Evolutionary conservation across 1,140 invertebrate species (phyloP).

Genomic region (Idris sp.): DNA sequence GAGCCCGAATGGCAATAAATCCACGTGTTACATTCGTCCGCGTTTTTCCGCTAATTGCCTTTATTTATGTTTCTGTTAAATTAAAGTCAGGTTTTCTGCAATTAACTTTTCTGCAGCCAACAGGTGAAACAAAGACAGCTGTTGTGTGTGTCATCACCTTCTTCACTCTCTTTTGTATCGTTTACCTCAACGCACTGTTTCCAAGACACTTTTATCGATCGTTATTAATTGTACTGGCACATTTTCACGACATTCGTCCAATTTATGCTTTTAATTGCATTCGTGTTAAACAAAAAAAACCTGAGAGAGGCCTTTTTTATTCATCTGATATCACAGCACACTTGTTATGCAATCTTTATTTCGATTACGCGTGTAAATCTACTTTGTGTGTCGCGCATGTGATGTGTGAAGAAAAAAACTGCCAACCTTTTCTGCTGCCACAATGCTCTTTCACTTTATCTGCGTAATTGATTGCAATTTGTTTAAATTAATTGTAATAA

Average conservation of each 20-base stretch:
- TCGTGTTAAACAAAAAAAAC: slow-evolving; percentile 47
- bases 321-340: slow-evolving; percentile 25
- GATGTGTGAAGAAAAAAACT: slow-evolving; percentile 38
- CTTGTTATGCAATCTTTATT: slow-evolving; percentile 50
- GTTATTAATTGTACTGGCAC: slow-evolving; percentile 38
- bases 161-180: slow-evolving; percentile 43
- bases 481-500: slow-evolving; percentile 18
- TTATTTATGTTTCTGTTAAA: slow-evolving; percentile 2
- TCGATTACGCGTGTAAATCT: slow-evolving; percentile 28
- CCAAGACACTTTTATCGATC: slow-evolving; percentile 62
- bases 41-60: slow-evolving; percentile 13
- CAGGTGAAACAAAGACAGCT: slow-evolving; percentile 59
- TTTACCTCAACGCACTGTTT: slow-evolving; percentile 43
- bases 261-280: slow-evolving; percentile 50
- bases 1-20: slow-evolving; percentile 20
- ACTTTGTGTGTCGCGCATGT: slow-evolving; percentile 25
- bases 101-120: slow-evolving; percentile 25
- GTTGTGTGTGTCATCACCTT: slow-evolving; percentile 51
- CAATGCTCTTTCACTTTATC: slow-evolving; percentile 18
- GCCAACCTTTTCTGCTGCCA: slow-evolving; percentile 1
- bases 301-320: slow-evolving; percentile 12
- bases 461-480: slow-evolving; percentile 27
- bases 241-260: slow-evolving; percentile 43
- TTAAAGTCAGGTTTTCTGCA: no score
- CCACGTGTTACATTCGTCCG: neutral